Evolutionary conservation across 2,888 invertebrate species (phyloP).

Genomic region (Tinea trinotella): DNA sequence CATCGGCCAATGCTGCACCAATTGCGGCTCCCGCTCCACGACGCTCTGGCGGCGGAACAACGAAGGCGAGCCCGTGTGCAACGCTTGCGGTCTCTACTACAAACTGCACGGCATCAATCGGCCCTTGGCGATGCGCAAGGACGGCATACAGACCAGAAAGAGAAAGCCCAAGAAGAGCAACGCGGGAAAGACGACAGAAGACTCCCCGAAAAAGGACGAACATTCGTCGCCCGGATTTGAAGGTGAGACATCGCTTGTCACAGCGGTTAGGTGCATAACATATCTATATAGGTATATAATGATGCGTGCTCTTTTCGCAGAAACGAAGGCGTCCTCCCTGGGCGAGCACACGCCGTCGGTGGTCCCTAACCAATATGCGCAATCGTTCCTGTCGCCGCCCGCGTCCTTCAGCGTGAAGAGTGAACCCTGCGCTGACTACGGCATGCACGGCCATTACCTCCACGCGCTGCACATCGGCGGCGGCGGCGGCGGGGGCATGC

Average conservation of each 20-base stretch:
- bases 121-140: constrained; percentile 95
- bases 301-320: not conserved
- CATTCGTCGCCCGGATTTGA: constrained; percentile 57
- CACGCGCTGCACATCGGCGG: constrained; percentile 64
- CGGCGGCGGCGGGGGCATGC: constrained; percentile 32
- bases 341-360: constrained; percentile 25
- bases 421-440: constrained; percentile 50
- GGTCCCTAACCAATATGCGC: not conserved
- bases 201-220: constrained; percentile 55
- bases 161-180: constrained; percentile 89
- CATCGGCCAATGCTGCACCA: constrained; percentile 93
- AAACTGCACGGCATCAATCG: constrained; percentile 93
- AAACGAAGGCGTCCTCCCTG: constrained; percentile 33
- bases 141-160: constrained; percentile 96
- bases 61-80: constrained; percentile 98
- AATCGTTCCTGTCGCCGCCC: constrained; percentile 26
- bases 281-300: too few relatives aligned
- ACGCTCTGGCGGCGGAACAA: constrained; percentile 98
- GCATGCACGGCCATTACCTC: constrained; percentile 58
- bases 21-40: constrained; percentile 97
- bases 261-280: too few relatives aligned
- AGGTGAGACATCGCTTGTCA: too few relatives aligned
- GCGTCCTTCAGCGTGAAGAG: constrained; percentile 63
- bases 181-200: constrained; percentile 56
- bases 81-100: constrained; percentile 97